Evolutionary conservation across 2,113 vertebrate genomes (phyloP).

Genomic region (Prunella fulvescens): DNA sequence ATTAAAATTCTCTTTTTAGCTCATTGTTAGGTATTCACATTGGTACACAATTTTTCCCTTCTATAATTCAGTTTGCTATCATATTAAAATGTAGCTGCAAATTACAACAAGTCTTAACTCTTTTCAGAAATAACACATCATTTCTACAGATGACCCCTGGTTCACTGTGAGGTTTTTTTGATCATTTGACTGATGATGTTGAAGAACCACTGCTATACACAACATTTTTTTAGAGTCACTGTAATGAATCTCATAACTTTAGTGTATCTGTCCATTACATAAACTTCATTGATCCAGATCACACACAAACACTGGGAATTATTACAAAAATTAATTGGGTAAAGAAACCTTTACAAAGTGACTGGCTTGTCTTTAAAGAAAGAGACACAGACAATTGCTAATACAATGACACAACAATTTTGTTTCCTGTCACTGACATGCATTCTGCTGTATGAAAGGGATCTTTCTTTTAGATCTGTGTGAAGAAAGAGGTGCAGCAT

Average conservation of each 20-base stretch:
- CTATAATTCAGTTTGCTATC: background rate
- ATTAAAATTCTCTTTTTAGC: background rate
- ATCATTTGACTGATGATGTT: background rate
- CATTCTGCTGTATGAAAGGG: background rate
- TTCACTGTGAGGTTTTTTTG: background rate
- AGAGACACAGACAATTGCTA: fast-evolving
- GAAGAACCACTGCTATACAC: background rate
- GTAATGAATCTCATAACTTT: background rate
- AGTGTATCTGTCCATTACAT: background rate
- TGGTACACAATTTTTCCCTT: background rate
- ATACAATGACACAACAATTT: background rate
- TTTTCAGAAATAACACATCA: background rate
- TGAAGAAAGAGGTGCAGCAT: background rate
- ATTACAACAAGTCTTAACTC: background rate
- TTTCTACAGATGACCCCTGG: background rate
- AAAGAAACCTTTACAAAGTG: background rate
- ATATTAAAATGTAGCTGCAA: background rate
- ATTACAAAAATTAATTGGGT: background rate
- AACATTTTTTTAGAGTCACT: background rate
- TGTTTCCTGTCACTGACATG: background rate
- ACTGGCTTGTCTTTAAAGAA: background rate
- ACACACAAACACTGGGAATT: background rate
- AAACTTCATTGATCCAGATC: background rate
- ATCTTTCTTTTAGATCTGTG: background rate
- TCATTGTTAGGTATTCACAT: background rate